Conservation (phyloP, 2,797 vertebrate genomes). For the Ateles fusciceps region DNA sequence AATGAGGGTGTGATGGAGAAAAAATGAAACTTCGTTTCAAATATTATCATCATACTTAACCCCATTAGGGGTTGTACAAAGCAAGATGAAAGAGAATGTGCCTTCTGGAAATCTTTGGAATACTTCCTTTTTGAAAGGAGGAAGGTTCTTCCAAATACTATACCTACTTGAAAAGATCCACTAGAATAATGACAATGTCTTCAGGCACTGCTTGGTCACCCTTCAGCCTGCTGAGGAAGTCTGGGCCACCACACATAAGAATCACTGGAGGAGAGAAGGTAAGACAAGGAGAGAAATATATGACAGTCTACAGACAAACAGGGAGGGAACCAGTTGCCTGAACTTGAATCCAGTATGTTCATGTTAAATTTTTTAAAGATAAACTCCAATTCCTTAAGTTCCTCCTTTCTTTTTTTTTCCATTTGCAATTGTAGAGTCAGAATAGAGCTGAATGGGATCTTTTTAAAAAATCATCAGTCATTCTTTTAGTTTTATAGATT, state of each 20-base stretch:
- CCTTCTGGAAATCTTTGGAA: not conserved
- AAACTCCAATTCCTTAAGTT: not conserved
- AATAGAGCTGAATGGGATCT: not conserved
- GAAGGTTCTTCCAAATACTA: not conserved
- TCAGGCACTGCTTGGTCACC: slow-evolving; percentile 60
- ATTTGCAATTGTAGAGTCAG: not conserved
- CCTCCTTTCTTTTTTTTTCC: not conserved
- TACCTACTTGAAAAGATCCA: slow-evolving; percentile 96
- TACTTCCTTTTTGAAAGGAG: slow-evolving; percentile 38
- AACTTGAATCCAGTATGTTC: not conserved
- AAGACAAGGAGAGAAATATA: slow-evolving; percentile 51
- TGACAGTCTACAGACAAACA: not conserved
- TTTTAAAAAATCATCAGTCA: not conserved
- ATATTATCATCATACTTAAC: not conserved
- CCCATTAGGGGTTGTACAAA: not conserved
- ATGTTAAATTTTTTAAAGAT: not conserved
- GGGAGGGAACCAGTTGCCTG: not conserved
- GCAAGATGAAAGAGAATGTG: not conserved
- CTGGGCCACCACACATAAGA: slow-evolving; percentile 89
- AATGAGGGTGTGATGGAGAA: not conserved
- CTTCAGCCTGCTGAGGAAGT: slow-evolving; percentile 80
- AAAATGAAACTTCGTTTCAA: not conserved
- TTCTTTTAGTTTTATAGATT: not conserved
- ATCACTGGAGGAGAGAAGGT: slow-evolving; percentile 86
- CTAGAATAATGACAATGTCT: slow-evolving; percentile 90